phyloP scores from a whole-genome alignment of 2,888 invertebrate species.

The Drosophila pseudotakahashii region DNA sequence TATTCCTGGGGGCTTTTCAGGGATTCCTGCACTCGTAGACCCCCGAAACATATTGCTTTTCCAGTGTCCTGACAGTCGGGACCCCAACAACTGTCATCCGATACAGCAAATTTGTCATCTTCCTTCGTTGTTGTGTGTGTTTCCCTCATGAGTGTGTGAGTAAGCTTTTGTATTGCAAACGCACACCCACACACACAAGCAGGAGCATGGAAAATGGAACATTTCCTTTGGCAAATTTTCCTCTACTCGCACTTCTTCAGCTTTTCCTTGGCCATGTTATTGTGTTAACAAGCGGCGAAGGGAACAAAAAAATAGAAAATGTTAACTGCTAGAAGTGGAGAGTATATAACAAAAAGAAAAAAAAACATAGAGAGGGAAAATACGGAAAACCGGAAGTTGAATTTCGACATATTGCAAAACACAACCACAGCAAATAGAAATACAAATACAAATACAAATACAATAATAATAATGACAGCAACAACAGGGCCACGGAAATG shows the following conservation, averaged over 20 bases:
- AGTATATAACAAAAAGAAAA: slow-evolving; percentile 1
- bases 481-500: slow-evolving; percentile 32
- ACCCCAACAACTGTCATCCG: slow-evolving; percentile 23
- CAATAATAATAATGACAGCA: slow-evolving; percentile 38
- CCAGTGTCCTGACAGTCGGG: slow-evolving; percentile 10
- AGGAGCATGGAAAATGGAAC: slow-evolving; percentile 56
- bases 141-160: slow-evolving; percentile 1
- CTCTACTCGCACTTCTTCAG: slow-evolving; percentile 29
- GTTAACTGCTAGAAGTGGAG: slow-evolving; percentile 33
- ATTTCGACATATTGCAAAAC: slow-evolving; percentile 71
- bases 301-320: slow-evolving; percentile 38
- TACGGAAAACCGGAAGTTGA: slow-evolving; percentile 56
- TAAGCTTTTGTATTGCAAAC: slow-evolving; percentile 17
- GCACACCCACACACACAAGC: slow-evolving; percentile 15
- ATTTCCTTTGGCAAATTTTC: slow-evolving; percentile 72
- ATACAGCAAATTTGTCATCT: slow-evolving; percentile 57
- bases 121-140: not conserved
- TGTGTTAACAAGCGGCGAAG: slow-evolving; percentile 40
- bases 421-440: slow-evolving; percentile 39
- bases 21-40: not conserved
- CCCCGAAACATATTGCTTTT: not conserved
- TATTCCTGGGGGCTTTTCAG: not conserved
- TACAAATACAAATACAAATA: not conserved
- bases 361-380: slow-evolving; percentile 28
- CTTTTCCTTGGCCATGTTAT: slow-evolving; percentile 9